phyloP scores from a whole-genome alignment of 2,113 vertebrate species.

The Lasiurus cinereus region DNA sequence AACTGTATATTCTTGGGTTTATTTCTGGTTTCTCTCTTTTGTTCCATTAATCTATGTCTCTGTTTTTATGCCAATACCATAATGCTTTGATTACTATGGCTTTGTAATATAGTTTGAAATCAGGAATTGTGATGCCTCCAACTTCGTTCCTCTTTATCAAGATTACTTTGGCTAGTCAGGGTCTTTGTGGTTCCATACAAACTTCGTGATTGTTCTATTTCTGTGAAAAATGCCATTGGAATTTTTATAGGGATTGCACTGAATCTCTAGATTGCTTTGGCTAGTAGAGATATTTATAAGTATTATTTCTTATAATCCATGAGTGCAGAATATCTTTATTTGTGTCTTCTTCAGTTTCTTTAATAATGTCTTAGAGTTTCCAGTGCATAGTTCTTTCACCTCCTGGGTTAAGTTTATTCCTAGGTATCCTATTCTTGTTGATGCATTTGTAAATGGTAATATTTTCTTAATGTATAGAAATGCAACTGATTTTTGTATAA shows the following conservation, averaged over 20 bases:
- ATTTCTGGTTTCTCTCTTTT: neutral
- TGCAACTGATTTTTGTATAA: neutral
- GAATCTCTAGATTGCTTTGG: neutral
- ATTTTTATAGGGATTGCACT: neutral
- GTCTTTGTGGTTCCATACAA: neutral
- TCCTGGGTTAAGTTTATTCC: neutral
- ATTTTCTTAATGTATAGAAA: slow-evolving; percentile 7
- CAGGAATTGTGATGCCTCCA: neutral
- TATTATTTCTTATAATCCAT: neutral
- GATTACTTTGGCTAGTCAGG: neutral
- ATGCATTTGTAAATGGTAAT: neutral
- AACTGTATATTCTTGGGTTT: neutral
- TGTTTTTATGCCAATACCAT: neutral
- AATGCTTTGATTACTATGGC: neutral
- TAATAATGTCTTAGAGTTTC: neutral
- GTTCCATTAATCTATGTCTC: neutral
- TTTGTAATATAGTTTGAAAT: neutral
- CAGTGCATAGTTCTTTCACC: neutral
- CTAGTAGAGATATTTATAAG: neutral
- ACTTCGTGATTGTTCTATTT: neutral
- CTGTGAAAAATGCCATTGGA: neutral
- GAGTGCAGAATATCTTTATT: neutral
- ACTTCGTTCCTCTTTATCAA: neutral
- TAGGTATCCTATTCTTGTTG: neutral
- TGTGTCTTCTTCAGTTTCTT: neutral